These are phyloP conservation scores for Hippocampus kuda DNA, from an alignment of 2,797 vertebrate genomes.

Conservation along the genomic window DNA sequence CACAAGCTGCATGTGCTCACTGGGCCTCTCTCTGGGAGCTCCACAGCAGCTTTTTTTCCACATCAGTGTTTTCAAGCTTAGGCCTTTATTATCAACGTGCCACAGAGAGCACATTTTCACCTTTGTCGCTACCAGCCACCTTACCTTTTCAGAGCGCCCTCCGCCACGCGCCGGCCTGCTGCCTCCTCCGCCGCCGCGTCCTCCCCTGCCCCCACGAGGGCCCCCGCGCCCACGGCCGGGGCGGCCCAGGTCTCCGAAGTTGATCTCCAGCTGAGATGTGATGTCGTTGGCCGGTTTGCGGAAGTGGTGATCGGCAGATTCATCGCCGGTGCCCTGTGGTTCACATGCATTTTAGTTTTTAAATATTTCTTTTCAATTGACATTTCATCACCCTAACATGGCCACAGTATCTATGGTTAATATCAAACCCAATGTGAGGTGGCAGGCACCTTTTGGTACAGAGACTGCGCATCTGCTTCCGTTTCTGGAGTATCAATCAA, in stretches of 20 bases:
- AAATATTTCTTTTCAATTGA: too few relatives aligned
- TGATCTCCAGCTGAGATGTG: conserved; percentile 98
- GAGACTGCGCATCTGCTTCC: conserved; percentile 49
- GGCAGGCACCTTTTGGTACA: conserved; percentile 58
- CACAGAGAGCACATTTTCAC: conserved; percentile 29
- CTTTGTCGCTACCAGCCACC: conserved; percentile 16
- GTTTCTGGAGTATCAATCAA: conserved; percentile 65
- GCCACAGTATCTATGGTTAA: not conserved
- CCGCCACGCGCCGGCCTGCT: conserved; percentile 74
- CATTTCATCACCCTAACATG: not conserved
- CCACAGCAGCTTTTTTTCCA: conserved; percentile 37
- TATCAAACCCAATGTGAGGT: conserved; percentile 1
- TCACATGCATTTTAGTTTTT: not conserved
- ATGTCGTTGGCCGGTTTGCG: conserved; percentile 98
- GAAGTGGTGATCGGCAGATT: conserved; percentile 90
- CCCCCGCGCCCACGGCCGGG: conserved; percentile 90
- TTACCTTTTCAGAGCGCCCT: conserved; percentile 89
- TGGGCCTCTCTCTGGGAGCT: conserved; percentile 8
- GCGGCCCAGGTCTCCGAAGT: conserved; percentile 94
- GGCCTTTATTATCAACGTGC: conserved; percentile 15
- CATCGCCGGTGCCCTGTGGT: conserved; percentile 70
- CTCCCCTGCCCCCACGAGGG: conserved; percentile 67
- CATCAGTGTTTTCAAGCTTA: conserved; percentile 25
- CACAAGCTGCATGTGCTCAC: conserved; percentile 19
- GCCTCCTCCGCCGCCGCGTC: conserved; percentile 66